phyloP scores from a whole-genome alignment of 2,113 vertebrate species.

The Bucco capensis region DNA sequence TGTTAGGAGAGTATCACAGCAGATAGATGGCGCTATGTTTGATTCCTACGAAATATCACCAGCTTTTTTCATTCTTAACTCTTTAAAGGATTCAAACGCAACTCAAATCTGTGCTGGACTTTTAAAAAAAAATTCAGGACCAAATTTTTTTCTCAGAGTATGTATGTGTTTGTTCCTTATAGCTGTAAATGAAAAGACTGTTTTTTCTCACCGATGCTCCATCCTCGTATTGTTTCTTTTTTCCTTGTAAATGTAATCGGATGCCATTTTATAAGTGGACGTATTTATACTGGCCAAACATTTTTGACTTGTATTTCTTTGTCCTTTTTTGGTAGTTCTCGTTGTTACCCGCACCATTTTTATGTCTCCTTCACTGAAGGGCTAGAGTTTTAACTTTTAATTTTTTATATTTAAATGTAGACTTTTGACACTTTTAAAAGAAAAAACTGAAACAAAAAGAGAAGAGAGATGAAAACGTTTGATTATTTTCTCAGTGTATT shows the following conservation, averaged over 20 bases:
- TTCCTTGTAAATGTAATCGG: conserved; percentile 92
- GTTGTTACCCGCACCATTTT: conserved; percentile 90
- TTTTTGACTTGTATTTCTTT: conserved; percentile 81
- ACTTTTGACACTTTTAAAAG: conserved; percentile 99
- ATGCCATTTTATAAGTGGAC: conserved; percentile 98
- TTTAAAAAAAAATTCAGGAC: conserved; percentile 91
- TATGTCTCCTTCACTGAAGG: conserved; percentile 99
- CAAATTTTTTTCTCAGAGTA: conserved; percentile 92
- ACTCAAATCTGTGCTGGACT: conserved; percentile 99
- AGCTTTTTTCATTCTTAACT: conserved; percentile 96
- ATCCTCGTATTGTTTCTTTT: conserved; percentile 78
- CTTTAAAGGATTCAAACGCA: conserved; percentile 97
- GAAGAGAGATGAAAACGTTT: conserved; percentile 94
- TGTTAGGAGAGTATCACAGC: conserved; percentile 93
- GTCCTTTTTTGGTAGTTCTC: conserved; percentile 80
- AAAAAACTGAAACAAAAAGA: conserved; percentile 76
- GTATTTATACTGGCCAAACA: conserved; percentile 99
- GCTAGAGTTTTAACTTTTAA: conserved; percentile 99
- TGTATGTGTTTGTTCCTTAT: conserved; percentile 82
- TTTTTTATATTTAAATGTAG: conserved; percentile 99
- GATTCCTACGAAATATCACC: conserved; percentile 96
- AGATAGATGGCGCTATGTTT: conserved; percentile 98
- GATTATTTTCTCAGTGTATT: conserved; percentile 99
- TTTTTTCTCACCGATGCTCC: conserved; percentile 85
- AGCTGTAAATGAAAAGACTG: conserved; percentile 85